Conservation (phyloP, 2,888 invertebrate species). For the Epinotia nisella region DNA sequence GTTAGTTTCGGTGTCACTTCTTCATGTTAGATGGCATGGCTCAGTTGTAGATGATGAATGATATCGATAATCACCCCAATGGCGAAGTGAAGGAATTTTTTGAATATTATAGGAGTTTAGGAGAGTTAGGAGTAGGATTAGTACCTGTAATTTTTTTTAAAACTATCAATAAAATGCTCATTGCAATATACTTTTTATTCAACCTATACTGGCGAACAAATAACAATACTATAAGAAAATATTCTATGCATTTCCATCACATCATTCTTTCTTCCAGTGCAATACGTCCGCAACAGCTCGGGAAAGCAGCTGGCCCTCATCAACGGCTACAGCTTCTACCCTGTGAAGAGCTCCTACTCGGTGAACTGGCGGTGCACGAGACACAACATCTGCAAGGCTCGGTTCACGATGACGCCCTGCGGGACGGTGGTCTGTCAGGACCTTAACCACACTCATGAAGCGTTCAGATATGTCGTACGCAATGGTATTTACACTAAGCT, state of each 20-base stretch:
- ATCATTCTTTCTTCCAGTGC: background rate
- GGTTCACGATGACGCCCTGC: background rate
- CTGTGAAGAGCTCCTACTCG: background rate
- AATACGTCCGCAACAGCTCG: background rate
- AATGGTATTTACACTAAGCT: conserved; percentile 12
- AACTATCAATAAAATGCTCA: too few species aligned
- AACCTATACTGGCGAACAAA: too few species aligned
- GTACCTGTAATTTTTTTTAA: too few species aligned
- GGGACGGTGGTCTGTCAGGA: background rate
- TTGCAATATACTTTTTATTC: too few species aligned
- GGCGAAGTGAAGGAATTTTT: too few species aligned
- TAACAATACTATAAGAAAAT: too few species aligned
- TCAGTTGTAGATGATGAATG: too few species aligned
- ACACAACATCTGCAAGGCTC: conserved; percentile 13
- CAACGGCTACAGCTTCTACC: conserved; percentile 12
- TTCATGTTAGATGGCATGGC: too few species aligned
- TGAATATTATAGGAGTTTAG: too few species aligned
- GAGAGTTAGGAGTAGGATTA: too few species aligned
- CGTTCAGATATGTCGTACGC: background rate
- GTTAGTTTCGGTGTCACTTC: too few species aligned
- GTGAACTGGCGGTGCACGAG: conserved; percentile 6
- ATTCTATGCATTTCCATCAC: background rate
- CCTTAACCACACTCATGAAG: background rate
- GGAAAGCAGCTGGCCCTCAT: conserved; percentile 6
- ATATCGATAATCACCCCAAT: too few species aligned